These are phyloP conservation scores for Oscheius sp. DNA, from an alignment of 2,888 invertebrate genomes.

Conservation along the genomic window DNA sequence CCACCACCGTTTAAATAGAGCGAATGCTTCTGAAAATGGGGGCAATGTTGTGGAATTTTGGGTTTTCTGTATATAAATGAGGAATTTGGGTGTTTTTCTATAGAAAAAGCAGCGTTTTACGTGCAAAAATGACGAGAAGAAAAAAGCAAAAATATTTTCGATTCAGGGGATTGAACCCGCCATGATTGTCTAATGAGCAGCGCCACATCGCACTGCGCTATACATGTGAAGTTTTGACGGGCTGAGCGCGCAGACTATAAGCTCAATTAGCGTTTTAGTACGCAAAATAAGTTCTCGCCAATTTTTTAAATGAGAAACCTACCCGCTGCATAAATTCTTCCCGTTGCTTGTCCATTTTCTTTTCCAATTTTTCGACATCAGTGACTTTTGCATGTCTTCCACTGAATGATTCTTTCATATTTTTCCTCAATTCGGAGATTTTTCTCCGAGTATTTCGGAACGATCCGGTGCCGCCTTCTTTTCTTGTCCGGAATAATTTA, in stretches of 20 bases:
- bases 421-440: constrained; percentile 26
- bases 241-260: too few species aligned
- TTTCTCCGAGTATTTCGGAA: constrained; percentile 29
- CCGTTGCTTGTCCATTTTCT: constrained; percentile 1
- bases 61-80: neutral
- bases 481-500: constrained; percentile 46
- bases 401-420: constrained; percentile 20
- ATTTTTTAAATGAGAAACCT: neutral
- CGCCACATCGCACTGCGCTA: too few species aligned
- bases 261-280: too few species aligned
- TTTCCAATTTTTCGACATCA: constrained; percentile 13
- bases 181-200: too few species aligned
- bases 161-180: too few species aligned
- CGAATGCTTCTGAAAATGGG: constrained; percentile 23
- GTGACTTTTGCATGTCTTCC: constrained; percentile 6
- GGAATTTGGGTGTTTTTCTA: neutral
- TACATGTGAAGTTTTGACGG: too few species aligned
- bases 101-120: too few species aligned
- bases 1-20: constrained; percentile 19
- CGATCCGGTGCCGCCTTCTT: constrained; percentile 32
- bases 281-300: too few species aligned
- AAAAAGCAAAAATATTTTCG: too few species aligned
- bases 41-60: neutral
- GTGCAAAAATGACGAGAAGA: too few species aligned
- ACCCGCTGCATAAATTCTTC: constrained; percentile 19